Evolutionary conservation across 2,113 vertebrate species (phyloP).

Genomic region (Gasterosteus nipponicus): DNA sequence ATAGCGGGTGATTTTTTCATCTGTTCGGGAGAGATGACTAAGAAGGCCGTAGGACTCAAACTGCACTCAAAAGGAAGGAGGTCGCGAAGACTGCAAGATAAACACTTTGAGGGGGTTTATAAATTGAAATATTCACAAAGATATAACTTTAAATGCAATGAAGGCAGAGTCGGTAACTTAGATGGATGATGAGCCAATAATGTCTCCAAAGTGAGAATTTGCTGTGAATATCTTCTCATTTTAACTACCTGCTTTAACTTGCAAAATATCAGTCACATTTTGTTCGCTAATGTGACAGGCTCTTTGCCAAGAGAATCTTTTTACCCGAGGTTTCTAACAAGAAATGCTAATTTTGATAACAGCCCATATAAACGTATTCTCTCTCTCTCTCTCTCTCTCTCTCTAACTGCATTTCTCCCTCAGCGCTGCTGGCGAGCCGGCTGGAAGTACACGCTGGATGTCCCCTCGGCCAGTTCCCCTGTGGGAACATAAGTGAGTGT

Average conservation of each 20-base stretch:
- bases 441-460: conserved; percentile 64
- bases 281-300: neutral
- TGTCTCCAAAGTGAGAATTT: too few species aligned
- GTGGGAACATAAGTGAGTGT: conserved; percentile 83
- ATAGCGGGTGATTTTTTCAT: neutral
- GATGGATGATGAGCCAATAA: neutral
- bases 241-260: neutral
- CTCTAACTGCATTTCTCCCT: neutral
- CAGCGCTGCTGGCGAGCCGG: conserved; percentile 55
- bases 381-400: neutral
- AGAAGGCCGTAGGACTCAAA: neutral
- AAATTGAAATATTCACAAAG: neutral
- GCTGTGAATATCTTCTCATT: neutral
- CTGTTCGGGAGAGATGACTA: too few species aligned
- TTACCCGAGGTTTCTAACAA: neutral
- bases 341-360: neutral
- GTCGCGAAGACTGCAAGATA: neutral
- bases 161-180: neutral
- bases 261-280: neutral
- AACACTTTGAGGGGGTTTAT: neutral
- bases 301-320: neutral
- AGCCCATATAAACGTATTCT: neutral
- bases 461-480: conserved; percentile 84
- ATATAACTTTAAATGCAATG: neutral
- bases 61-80: neutral